Base-by-base conservation (phyloP, 2,888 invertebrate species). In the Drosophila mimica region DNA sequence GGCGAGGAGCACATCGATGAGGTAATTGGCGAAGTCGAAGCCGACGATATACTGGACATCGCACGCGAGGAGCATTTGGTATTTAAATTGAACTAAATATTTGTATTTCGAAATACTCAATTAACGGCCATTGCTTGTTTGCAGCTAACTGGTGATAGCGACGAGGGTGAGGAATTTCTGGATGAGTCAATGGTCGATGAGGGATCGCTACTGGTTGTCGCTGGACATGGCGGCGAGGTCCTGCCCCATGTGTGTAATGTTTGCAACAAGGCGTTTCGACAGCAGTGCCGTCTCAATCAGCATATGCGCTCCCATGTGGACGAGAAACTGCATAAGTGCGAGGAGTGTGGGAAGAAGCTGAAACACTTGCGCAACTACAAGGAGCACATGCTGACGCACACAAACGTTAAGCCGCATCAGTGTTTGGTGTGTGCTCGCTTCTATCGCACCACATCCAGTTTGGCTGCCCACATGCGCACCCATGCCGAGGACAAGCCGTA, bases 361-460 rank as follows among this genome's bases (percentile, higher is more conserved):
- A 93, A 93, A 71, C 93, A 93, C 0, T 78, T 92, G 61, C 93
- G 93, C 68, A 92, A 93, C 31, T 93, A 92, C 64, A 93, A 93
- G 63, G 93, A 93, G 3, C 93, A 93, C 66, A 92, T 93, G 88
- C 86, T 92, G 3, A 92, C 92, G 2, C 93, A 93, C 56, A 88
- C 92, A 49, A 87, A 91, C 38, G 33, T 76, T 9, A 87, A 88
- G 62, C 87, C 87, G 15, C 81, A 87, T 56, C 83, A 88, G 53
- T 87, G 87, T 25, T 31, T 53, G 36, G 70, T 88, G 28, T 87
- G 87, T 17, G 34, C 25, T 0, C 84, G 87, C 4, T 87, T 81
- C 43, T 87, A 87, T 34, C 79, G 87, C 30, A 87, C 87, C 49
- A 88, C 86, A 28, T 87, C 87, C 8, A 87, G 84, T 8, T 60